Conservation (phyloP, 2,888 invertebrate species). For the Dicranocentrus wangi region DNA sequence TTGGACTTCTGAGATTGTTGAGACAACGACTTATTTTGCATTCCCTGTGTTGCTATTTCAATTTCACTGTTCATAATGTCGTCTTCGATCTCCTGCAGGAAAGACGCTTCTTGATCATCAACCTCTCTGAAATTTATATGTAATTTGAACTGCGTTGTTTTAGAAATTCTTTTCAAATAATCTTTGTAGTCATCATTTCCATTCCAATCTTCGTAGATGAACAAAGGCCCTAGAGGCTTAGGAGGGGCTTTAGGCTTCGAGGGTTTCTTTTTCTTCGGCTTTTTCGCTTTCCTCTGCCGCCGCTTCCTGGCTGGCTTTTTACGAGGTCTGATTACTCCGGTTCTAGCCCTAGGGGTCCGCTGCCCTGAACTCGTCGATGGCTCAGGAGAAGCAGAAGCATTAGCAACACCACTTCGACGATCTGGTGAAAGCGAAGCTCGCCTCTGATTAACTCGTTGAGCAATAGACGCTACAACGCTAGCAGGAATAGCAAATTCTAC, state of each 20-base stretch:
- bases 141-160: conserved; percentile 3
- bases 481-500: conserved; percentile 28
- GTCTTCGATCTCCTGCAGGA: too few species aligned
- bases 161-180: conserved; percentile 20
- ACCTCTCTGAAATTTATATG: conserved; percentile 19
- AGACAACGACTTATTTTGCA: too few species aligned
- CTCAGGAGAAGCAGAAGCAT: neutral
- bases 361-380: neutral
- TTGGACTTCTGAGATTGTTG: too few species aligned
- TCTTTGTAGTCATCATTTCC: conserved; percentile 46
- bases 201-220: conserved; percentile 44
- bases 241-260: conserved; percentile 28
- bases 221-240: conserved; percentile 51
- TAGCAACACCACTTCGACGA: neutral
- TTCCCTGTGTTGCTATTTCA: too few species aligned
- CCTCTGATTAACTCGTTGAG: conserved; percentile 20
- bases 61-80: too few species aligned
- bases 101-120: too few species aligned
- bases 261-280: conserved; percentile 29
- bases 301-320: conserved; percentile 11
- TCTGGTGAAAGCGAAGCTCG: neutral
- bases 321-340: conserved; percentile 20
- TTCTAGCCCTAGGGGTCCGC: neutral
- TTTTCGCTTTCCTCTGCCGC: conserved; percentile 19
- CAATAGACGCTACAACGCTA: conserved; percentile 12